Base-by-base conservation (phyloP, 2,113 vertebrate genomes). In the Psilopsiagon aymara region DNA sequence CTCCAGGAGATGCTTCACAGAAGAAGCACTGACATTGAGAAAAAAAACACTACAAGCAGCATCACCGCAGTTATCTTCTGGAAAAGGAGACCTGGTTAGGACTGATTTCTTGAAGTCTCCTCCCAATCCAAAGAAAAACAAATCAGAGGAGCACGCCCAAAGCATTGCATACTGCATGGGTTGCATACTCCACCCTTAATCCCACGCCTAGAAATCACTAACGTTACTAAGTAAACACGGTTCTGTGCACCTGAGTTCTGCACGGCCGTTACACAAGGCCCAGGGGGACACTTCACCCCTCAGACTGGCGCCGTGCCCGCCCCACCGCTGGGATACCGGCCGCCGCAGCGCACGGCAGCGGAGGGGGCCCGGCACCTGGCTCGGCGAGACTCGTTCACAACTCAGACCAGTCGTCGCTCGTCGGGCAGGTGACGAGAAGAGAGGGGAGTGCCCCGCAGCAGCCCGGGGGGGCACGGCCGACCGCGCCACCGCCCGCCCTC, bases 221-320 rank as follows among this genome's bases (percentile, higher is more conserved):
- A 6, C 41, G 1, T 1, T 15, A 21, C 1, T 25, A 2, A 29
- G 29, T 2, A 17, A 29, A 33, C 28, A 17, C 13, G 17, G 19
- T 8, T 4, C 13, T 3, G 13, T 2, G 7, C 0, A 7, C 16
- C 51, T 3, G 70, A 29, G 21, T 13, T 3, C 37, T 5, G 55
- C 83, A 12, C 41, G 14, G 68, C 31, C 31, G 8, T 7, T 51
- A 23, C 75, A 3, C 5, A 21, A 60, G 57, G 69, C n/a, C 62
- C 2, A 2, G 62, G 27, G 27, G 73, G 27, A 39, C 64, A 10
- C 60, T 18, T 12, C 76, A 9, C 51, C 1, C 64, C 49, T 5
- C 74, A 10, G 63, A 73, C 15, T 49, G 69, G 69, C 41, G n/a
- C 16, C 37, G 47, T 2, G 6, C 5, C 71, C 10, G 43, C 57